phyloP scores from a whole-genome alignment of 92 coral and sea anemone species.

The Epizoanthus illoricatus region DNA sequence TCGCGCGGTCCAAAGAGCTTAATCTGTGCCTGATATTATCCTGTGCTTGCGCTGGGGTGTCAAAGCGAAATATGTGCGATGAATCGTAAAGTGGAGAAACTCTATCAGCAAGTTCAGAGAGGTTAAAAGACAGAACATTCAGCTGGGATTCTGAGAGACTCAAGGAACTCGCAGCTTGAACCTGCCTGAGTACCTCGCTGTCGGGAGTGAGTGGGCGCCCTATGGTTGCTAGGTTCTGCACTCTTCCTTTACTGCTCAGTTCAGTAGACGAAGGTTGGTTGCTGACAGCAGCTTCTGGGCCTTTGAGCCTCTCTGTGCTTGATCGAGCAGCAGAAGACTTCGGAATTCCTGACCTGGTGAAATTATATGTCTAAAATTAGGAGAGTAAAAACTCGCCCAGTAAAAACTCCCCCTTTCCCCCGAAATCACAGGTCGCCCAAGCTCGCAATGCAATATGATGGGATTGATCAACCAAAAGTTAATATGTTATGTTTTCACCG shows the following conservation, averaged over 20 bases:
- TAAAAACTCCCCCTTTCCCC: no score
- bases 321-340: not conserved
- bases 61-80: slow-evolving; percentile 39
- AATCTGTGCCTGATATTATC: slow-evolving; percentile 3
- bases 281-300: not conserved
- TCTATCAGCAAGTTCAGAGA: slow-evolving; percentile 78
- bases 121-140: slow-evolving; percentile 67
- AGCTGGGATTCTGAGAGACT: slow-evolving; percentile 69
- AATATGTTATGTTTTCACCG: no score
- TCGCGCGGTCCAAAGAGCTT: slow-evolving; percentile 38
- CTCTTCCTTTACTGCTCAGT: not conserved
- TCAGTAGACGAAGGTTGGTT: not conserved
- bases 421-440: no score
- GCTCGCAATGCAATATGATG: no score
- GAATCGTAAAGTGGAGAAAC: slow-evolving; percentile 64
- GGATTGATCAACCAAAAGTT: no score
- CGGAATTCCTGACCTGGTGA: slow-evolving; percentile 17
- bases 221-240: not conserved
- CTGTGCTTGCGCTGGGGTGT: slow-evolving; percentile 6
- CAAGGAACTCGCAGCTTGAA: slow-evolving; percentile 39
- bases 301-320: not conserved
- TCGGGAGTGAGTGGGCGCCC: slow-evolving; percentile 32
- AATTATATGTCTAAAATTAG: not conserved
- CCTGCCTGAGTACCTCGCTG: slow-evolving; percentile 23
- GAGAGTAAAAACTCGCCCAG: no score